phyloP scores from a whole-genome alignment of 2,888 invertebrate genomes.

The Panopea generosa region DNA sequence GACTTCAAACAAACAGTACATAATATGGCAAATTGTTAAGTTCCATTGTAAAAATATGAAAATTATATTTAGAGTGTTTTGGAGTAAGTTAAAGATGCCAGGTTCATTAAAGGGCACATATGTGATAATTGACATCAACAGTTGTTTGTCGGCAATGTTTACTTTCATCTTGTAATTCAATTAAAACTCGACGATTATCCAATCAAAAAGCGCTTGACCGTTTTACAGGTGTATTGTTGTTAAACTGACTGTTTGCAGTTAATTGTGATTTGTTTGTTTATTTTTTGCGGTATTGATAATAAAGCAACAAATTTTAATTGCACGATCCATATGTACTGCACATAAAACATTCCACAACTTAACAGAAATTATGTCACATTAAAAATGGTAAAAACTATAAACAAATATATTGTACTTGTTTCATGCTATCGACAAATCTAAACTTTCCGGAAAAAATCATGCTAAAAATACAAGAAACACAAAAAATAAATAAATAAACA shows the following conservation, averaged over 20 bases:
- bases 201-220: conserved; percentile 18
- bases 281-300: background rate
- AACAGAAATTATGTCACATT: no score
- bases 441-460: no score
- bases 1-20: background rate
- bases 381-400: no score
- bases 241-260: conserved; percentile 27
- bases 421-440: no score
- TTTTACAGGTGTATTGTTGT: conserved; percentile 32
- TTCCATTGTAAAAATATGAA: background rate
- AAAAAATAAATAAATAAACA: no score
- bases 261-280: conserved; percentile 51
- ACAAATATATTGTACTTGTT: no score
- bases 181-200: conserved; percentile 37
- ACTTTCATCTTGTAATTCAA: conserved; percentile 31
- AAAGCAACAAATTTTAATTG: no score
- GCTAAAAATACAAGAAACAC: no score
- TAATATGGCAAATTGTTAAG: background rate
- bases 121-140: background rate
- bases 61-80: background rate
- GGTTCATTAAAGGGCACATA: background rate
- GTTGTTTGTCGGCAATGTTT: conserved; percentile 23
- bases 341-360: no score
- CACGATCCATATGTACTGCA: no score
- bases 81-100: background rate